A percentile compares a stretch with the other conserved stretches of the same genome.
Evolutionary conservation across 2,797 vertebrate species (phyloP).

Genomic region (Xyrichtys novacula): DNA sequence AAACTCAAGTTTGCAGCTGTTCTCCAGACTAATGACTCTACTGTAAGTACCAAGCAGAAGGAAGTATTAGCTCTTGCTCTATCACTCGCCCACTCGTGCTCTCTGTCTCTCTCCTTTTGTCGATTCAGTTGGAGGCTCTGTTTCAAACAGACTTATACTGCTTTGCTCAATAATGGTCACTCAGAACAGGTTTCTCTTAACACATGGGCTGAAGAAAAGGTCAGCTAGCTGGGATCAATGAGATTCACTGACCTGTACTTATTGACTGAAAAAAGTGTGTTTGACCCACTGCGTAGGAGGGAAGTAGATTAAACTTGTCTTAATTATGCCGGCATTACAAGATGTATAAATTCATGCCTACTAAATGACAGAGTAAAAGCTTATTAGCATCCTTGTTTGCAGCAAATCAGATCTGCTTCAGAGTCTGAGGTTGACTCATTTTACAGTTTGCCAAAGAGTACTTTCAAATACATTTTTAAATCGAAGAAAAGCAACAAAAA

Average conservation of each 20-base stretch:
- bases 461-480: no score
- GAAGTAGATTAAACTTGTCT: not conserved
- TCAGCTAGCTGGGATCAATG: not conserved
- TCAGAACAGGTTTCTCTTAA: conserved; percentile 5
- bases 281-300: conserved; percentile 6
- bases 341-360: conserved; percentile 15
- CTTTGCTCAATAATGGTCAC: conserved; percentile 1
- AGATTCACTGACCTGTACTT: not conserved
- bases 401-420: conserved; percentile 23
- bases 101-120: conserved; percentile 20
- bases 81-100: conserved; percentile 38
- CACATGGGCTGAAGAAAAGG: not conserved
- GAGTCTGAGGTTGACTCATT: conserved; percentile 35
- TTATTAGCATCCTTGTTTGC: conserved; percentile 12
- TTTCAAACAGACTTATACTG: conserved; percentile 32
- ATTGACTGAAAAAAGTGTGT: not conserved
- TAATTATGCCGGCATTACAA: conserved; percentile 11
- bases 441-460: conserved; percentile 11
- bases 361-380: conserved; percentile 28
- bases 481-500: conserved; percentile 59
- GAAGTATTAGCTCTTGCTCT: conserved; percentile 19
- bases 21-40: conserved; percentile 13
- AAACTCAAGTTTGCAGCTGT: conserved; percentile 15
- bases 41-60: conserved; percentile 12
- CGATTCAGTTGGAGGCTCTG: conserved; percentile 29